A percentile compares a stretch with the other conserved stretches of the same genome.
Evolutionary conservation across 2,888 invertebrate genomes (phyloP).

Genomic region (Formica aserva): DNA sequence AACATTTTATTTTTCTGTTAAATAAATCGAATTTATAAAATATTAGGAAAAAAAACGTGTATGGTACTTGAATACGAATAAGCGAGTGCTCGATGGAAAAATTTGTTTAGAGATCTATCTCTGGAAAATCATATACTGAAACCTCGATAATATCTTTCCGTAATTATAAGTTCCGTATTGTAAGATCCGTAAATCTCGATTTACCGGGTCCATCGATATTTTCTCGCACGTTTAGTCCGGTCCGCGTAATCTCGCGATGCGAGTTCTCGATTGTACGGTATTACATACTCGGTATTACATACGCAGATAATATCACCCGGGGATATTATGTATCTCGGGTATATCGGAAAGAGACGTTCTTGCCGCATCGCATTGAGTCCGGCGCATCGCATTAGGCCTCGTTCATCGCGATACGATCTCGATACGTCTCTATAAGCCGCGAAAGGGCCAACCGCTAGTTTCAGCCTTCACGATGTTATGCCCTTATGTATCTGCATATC

Average conservation of each 20-base stretch:
- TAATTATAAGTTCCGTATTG: not conserved
- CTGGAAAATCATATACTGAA: not conserved
- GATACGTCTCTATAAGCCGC: conserved; percentile 73
- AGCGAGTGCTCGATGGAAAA: not conserved
- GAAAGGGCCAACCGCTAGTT: conserved; percentile 58
- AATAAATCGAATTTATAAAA: not conserved
- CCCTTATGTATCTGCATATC: not conserved
- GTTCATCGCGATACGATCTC: conserved; percentile 72
- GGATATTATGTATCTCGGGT: conserved; percentile 62
- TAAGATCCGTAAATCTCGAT: conserved; percentile 23
- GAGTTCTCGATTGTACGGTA: conserved; percentile 60
- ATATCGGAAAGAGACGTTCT: conserved; percentile 70
- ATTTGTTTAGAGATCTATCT: not conserved
- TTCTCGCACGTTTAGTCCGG: conserved; percentile 30
- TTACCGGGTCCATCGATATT: conserved; percentile 18
- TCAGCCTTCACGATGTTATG: conserved; percentile 27
- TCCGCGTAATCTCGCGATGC: conserved; percentile 52
- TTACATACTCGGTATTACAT: conserved; percentile 59
- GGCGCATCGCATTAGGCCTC: conserved; percentile 66
- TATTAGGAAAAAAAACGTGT: not conserved
- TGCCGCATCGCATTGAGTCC: conserved; percentile 58
- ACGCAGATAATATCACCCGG: conserved; percentile 68
- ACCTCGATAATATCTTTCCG: not conserved
- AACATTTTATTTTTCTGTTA: not conserved
- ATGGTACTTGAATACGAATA: not conserved